Percentiles rank a stretch among this genome's conserved stretches.
These are phyloP conservation scores for Platysternon megacephalum DNA, from an alignment of 2,113 vertebrate genomes.

Conservation along the genomic window DNA sequence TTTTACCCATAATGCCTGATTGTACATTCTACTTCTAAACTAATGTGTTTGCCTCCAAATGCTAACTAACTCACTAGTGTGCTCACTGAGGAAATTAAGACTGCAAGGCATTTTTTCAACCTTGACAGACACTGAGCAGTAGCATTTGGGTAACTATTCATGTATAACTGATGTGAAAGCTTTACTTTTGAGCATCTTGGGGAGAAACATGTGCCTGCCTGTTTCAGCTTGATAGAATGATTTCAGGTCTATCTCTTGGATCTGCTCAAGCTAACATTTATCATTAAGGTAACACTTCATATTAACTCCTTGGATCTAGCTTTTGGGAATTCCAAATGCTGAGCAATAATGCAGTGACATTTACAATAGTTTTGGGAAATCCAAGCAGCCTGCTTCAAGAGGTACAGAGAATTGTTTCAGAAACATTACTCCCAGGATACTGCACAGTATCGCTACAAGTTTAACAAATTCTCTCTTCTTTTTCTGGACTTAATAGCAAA, in stretches of 20 bases:
- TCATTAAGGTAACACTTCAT: not conserved
- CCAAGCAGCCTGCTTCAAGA: not conserved
- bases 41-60: not conserved
- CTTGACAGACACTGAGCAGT: not conserved
- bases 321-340: conserved; percentile 25
- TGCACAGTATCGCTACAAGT: not conserved
- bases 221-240: not conserved
- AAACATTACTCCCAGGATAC: not conserved
- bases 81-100: conserved; percentile 42
- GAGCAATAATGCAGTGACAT: not conserved
- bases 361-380: conserved; percentile 24
- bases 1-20: not conserved
- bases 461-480: not conserved
- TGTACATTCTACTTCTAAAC: not conserved
- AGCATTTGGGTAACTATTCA: not conserved
- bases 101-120: not conserved
- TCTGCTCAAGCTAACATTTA: conserved; percentile 1
- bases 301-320: conserved; percentile 28
- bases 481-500: not conserved
- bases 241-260: not conserved
- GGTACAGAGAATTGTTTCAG: not conserved
- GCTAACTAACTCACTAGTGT: conserved; percentile 3
- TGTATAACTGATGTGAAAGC: not conserved
- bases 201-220: not conserved
- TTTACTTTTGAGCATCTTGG: not conserved